Conservation (phyloP, 2,888 invertebrate species). For the Cephus spinipes region DNA sequence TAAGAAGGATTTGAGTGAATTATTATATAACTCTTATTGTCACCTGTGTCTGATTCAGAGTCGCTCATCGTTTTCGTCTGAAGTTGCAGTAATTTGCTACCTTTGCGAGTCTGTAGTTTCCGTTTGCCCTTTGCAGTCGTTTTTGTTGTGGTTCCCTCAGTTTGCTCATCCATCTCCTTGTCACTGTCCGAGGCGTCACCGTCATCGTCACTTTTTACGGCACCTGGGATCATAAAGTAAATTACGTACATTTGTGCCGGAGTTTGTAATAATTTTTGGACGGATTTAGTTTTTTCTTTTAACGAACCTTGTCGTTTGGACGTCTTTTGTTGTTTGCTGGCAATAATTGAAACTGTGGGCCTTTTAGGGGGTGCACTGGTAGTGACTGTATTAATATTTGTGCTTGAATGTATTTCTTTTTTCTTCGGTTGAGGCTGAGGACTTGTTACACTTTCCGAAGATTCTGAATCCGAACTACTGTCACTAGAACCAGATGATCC, state of each 20-base stretch:
- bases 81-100: slow-evolving; percentile 55
- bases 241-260: not conserved
- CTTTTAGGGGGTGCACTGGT: slow-evolving; percentile 49
- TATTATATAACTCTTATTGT: not conserved
- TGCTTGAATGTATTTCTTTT: slow-evolving; percentile 51
- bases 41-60: slow-evolving; percentile 76
- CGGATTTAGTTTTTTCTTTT: not conserved
- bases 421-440: slow-evolving; percentile 62
- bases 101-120: slow-evolving; percentile 56
- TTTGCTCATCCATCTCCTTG: slow-evolving; percentile 56
- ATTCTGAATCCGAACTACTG: slow-evolving; percentile 77
- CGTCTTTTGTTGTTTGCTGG: slow-evolving; percentile 60
- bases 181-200: slow-evolving; percentile 61
- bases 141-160: slow-evolving; percentile 44
- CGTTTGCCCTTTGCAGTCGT: slow-evolving; percentile 54
- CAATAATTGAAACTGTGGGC: slow-evolving; percentile 54
- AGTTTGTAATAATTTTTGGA: not conserved
- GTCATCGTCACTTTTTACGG: slow-evolving; percentile 60
- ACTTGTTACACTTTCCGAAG: slow-evolving; percentile 70
- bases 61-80: slow-evolving; percentile 71
- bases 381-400: slow-evolving; percentile 28
- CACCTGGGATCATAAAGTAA: slow-evolving; percentile 21
- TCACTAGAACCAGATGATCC: slow-evolving; percentile 74
- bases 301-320: slow-evolving; percentile 55
- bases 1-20: not conserved